phyloP scores from a whole-genome alignment of 2,888 invertebrate genomes.

The Caenorhabditis sp. region DNA sequence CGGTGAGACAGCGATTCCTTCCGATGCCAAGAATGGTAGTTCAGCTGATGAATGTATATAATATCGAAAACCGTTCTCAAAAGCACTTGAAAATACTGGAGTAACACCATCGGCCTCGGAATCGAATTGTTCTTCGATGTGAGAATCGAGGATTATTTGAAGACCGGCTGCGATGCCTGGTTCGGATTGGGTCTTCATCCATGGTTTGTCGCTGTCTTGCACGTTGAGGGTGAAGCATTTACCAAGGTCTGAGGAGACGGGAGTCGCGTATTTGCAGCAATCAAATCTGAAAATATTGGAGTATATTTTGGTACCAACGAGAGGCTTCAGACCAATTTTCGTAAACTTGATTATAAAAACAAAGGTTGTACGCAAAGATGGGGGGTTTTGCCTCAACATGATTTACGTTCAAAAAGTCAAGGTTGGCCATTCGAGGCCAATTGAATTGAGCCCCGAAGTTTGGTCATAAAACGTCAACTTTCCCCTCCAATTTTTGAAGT shows the following conservation, averaged over 20 bases:
- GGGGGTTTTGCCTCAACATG: no score
- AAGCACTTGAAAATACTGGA: constrained; percentile 57
- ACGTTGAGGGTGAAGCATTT: constrained; percentile 63
- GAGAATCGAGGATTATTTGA: constrained; percentile 62
- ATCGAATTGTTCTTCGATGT: constrained; percentile 61
- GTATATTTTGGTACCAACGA: no score
- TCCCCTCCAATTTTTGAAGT: no score
- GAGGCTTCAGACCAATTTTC: no score
- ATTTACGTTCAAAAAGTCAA: no score
- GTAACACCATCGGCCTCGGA: constrained; percentile 36
- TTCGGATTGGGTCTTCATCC: constrained; percentile 61
- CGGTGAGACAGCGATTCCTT: constrained; percentile 66
- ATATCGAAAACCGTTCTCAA: constrained; percentile 67
- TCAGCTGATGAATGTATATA: constrained; percentile 61
- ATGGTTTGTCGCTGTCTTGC: constrained; percentile 46
- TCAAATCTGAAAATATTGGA: constrained; percentile 37
- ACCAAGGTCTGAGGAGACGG: constrained; percentile 66
- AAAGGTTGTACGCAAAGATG: no score
- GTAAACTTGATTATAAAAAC: no score
- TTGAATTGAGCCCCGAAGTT: no score
- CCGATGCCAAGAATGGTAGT: constrained; percentile 57
- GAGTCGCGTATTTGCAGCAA: constrained; percentile 62
- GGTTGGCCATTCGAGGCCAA: no score
- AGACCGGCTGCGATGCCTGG: constrained; percentile 63
- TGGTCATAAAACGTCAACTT: no score